These are phyloP conservation scores for Glaucomys volans DNA, from an alignment of 2,113 vertebrate genomes.

Conservation along the genomic window DNA sequence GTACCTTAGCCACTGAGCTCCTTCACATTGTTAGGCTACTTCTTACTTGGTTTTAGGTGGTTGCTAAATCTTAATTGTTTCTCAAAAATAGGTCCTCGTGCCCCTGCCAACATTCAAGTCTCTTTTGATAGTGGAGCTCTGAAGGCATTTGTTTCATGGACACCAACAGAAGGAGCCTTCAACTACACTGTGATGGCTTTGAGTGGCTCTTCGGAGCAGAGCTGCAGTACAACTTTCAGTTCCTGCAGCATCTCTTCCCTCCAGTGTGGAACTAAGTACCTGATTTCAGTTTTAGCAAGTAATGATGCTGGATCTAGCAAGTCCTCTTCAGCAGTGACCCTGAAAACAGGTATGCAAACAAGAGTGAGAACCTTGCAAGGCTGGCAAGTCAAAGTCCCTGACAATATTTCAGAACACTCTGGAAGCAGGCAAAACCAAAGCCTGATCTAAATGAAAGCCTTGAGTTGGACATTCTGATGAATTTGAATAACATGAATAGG, in stretches of 20 bases:
- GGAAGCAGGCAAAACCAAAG: background rate
- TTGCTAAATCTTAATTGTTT: slow-evolving; percentile 56
- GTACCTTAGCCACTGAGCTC: background rate
- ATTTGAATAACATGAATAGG: background rate
- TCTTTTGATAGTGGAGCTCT: slow-evolving; percentile 80
- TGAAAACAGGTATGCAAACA: slow-evolving; percentile 90
- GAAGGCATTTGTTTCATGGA: slow-evolving; percentile 88
- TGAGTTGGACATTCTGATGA: background rate
- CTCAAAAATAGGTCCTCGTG: slow-evolving; percentile 83
- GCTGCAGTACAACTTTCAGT: slow-evolving; percentile 83
- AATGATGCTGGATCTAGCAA: slow-evolving; percentile 92
- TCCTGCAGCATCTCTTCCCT: slow-evolving; percentile 89
- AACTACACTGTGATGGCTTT: slow-evolving; percentile 85
- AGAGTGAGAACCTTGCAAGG: background rate
- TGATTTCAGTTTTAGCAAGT: slow-evolving; percentile 87
- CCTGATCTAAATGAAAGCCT: background rate
- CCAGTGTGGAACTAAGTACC: slow-evolving; percentile 90
- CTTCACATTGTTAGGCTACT: background rate
- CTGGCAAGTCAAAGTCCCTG: background rate
- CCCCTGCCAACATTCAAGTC: slow-evolving; percentile 85
- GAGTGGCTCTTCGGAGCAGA: slow-evolving; percentile 78
- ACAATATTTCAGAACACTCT: background rate
- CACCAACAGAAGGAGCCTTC: slow-evolving; percentile 86
- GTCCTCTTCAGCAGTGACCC: slow-evolving; percentile 85
- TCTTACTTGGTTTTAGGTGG: background rate